These are phyloP conservation scores for Premnoplex brunnescens DNA, from an alignment of 2,797 vertebrate species.

Conservation along the genomic window DNA sequence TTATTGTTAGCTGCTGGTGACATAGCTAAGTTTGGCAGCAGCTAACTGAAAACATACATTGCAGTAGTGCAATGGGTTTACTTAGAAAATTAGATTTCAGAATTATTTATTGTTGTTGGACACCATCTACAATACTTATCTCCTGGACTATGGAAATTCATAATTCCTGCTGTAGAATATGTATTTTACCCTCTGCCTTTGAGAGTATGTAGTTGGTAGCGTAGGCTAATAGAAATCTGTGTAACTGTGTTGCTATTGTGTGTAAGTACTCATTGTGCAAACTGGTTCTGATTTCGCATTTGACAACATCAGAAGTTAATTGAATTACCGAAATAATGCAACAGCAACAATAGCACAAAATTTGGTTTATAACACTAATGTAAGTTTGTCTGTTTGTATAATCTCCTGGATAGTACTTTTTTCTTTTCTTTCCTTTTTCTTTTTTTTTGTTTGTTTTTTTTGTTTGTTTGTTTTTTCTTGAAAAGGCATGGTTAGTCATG, in stretches of 20 bases:
- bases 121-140: background rate
- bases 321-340: background rate
- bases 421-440: background rate
- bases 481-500: background rate
- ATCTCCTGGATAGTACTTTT: background rate
- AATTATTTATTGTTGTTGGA: background rate
- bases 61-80: background rate
- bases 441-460: background rate
- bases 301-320: background rate
- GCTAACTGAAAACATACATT: background rate
- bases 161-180: background rate
- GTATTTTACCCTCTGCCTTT: background rate
- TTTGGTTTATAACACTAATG: background rate
- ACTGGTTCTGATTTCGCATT: background rate
- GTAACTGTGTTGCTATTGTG: background rate
- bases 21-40: background rate
- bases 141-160: background rate
- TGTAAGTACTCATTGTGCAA: background rate
- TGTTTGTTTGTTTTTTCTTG: no score
- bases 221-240: background rate
- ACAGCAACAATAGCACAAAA: background rate
- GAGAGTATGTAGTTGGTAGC: background rate
- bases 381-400: background rate
- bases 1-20: constrained; percentile 12
- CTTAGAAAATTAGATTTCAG: background rate